Evolutionary conservation across 1,140 invertebrate genomes (phyloP), one percentile per base, ranked within the genome.

Genomic region (Pomacea maculata): DNA sequence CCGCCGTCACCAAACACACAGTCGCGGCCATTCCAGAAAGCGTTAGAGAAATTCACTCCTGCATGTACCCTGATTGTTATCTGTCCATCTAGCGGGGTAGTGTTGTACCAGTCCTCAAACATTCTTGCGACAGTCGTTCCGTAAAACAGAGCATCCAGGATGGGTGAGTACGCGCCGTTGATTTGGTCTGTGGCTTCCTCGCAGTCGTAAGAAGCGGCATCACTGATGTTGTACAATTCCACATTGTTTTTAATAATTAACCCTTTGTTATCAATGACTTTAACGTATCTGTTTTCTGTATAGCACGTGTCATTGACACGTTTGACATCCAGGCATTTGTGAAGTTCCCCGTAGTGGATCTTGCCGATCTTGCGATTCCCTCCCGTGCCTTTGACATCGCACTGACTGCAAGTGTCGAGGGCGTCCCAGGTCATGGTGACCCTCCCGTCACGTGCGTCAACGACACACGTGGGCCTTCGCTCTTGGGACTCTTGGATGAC

Each of bases 11-110:
- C n/a, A n/a, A n/a, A n/a, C n/a, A n/a, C n/a, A n/a, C n/a, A n/a
- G n/a, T n/a, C n/a, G n/a, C n/a, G n/a, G n/a, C n/a, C 85, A 55
- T 86, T 83, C 83, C 81, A 87, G 29, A 85, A 82, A 14, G 86
- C 85, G 77, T 84, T 83, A 63, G 76, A 63, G 15, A 74, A 70
- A 12, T 81, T 73, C 19, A 70, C 21, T 3, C 83, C 81, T 63
- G 78, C 87, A 72, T 88, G 87, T 11, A 86, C 85, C 17, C 86
- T 79, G 8, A 88, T 17, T 21, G 81, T 78, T 10, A 86, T 80
- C 25, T 80, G 80, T 29, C 78, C 63, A 54, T 79, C 73, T 29
- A 85, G 64, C 0, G 86, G 80, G 14, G 73, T 67, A 12, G 29
- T 72, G 12, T 80, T 45, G 71, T 80, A 83, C 82, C 81, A 86